Evolutionary conservation across 2,797 vertebrate species (phyloP).

Genomic region (Menidia menidia): DNA sequence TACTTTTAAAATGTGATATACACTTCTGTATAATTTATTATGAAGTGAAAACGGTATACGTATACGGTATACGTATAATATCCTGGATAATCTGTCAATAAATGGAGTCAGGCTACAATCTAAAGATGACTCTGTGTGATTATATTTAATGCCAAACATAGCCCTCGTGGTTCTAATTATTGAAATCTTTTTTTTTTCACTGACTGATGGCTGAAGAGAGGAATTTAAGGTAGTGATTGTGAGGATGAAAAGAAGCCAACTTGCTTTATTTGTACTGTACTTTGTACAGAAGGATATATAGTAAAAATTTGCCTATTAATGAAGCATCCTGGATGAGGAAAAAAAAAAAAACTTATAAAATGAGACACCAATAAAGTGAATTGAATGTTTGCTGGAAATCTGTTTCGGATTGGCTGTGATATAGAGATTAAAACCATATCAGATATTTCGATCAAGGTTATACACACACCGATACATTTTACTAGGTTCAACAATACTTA

Average conservation of each 20-base stretch:
- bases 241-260: conserved; percentile 10
- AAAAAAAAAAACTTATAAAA: conserved; percentile 21
- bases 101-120: conserved; percentile 21
- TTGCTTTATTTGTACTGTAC: conserved; percentile 18
- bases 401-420: conserved; percentile 2
- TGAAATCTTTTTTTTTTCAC: conserved; percentile 18
- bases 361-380: conserved; percentile 9
- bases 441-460: background rate
- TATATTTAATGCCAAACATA: conserved; percentile 23
- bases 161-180: conserved; percentile 21
- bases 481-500: no score
- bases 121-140: conserved; percentile 26
- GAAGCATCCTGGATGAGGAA: background rate
- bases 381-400: conserved; percentile 5
- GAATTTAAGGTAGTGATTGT: background rate
- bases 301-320: conserved; percentile 1
- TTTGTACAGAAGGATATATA: background rate
- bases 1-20: no score
- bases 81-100: background rate
- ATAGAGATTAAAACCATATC: background rate
- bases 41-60: no score
- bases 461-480: no score
- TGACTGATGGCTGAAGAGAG: conserved; percentile 17
- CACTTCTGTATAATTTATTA: no score
- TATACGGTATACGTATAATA: no score